These are phyloP conservation scores for Erythrocercus mccallii DNA, from an alignment of 2,113 vertebrate genomes.

Conservation along the genomic window DNA sequence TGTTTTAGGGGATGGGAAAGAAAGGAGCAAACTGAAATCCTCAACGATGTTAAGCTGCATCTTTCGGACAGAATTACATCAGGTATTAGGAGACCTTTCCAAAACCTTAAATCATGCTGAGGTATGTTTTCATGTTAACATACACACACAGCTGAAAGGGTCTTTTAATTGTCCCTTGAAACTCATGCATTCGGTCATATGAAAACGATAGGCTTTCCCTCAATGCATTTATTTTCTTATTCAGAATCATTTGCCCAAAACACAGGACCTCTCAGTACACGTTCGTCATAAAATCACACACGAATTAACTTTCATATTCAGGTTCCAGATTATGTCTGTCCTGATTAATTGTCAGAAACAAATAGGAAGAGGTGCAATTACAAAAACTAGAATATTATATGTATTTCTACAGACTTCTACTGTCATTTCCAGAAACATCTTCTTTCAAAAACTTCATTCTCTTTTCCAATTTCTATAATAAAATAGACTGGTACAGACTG, in stretches of 20 bases:
- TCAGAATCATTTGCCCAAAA: neutral
- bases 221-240: neutral
- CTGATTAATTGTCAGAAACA: neutral
- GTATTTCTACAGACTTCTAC: neutral
- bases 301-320: neutral
- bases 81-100: neutral
- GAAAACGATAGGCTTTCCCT: neutral
- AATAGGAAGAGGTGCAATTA: neutral
- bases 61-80: neutral
- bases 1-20: neutral
- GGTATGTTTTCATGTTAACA: neutral
- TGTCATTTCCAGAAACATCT: neutral
- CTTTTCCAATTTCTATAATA: neutral
- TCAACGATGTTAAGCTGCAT: neutral
- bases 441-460: neutral
- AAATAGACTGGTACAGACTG: neutral
- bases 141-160: neutral
- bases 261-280: too few relatives aligned
- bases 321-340: neutral
- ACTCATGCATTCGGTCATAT: neutral
- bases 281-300: neutral
- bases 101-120: neutral
- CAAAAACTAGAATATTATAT: neutral
- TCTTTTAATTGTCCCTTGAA: neutral
- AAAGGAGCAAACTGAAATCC: neutral